These are phyloP conservation scores for Muscicapa comitata DNA, from an alignment of 2,797 vertebrate genomes.

Conservation along the genomic window DNA sequence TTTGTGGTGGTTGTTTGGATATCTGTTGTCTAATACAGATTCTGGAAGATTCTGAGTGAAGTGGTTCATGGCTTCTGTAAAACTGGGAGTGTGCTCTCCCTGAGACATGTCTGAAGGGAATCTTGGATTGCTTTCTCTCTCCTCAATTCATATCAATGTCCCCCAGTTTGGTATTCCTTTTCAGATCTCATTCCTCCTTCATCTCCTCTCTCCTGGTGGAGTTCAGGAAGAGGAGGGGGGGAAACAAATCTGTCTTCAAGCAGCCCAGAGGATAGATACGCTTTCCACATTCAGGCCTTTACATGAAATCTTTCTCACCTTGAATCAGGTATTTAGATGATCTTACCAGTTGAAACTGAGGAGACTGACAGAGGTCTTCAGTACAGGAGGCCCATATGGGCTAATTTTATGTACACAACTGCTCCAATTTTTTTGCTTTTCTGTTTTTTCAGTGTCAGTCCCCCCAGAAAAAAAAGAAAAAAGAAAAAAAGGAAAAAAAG, in stretches of 20 bases:
- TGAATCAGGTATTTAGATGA: background rate
- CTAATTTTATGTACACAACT: background rate
- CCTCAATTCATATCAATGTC: background rate
- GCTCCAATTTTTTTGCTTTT: background rate
- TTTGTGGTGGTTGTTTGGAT: background rate
- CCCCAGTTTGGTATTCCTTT: background rate
- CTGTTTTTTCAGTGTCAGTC: background rate
- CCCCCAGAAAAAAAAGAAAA: background rate
- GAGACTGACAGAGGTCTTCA: background rate
- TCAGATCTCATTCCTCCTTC: rapidly evolving
- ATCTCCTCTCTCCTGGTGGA: background rate
- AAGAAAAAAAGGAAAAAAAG: background rate
- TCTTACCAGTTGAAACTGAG: background rate
- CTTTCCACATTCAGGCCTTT: background rate
- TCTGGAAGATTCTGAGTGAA: background rate
- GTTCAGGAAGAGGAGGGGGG: background rate
- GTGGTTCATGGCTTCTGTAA: background rate
- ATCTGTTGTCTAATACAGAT: background rate
- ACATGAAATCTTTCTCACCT: background rate
- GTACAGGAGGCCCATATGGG: background rate
- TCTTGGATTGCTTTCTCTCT: background rate
- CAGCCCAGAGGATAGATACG: background rate
- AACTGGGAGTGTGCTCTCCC: background rate
- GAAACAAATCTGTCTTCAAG: background rate
- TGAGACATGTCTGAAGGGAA: background rate